Evolutionary conservation across 2,888 invertebrate genomes (phyloP), one percentile per base, ranked within the genome.

Genomic region (Phorcus lineatus): DNA sequence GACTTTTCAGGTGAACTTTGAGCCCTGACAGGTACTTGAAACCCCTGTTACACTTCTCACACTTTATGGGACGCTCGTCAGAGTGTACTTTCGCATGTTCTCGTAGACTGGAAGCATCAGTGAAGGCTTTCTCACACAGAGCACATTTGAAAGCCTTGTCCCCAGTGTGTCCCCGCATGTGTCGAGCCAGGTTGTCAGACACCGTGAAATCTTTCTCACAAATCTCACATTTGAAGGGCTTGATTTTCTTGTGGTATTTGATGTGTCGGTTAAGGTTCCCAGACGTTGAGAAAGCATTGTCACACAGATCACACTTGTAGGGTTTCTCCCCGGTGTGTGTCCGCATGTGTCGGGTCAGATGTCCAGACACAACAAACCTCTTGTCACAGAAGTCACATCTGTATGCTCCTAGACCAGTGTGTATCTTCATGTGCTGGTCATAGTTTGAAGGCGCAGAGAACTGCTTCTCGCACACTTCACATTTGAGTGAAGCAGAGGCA

Each of bases 51-150:
- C 77, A 77, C 54, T 55, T 31, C 24, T 54, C 55, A 22, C 77
- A 77, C 19, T 77, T 54, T 11, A 36, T 28, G 3, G 77, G 55
- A 11, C 55, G 54, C 24, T 77, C 77, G 22, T 55, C 57, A 4
- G 77, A 55, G 40, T 77, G 77, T 11, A 77, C 57, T n/a, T 55
- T 54, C n/a, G 36, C 57, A 22, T 77, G 77, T 57, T 57, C 19
- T 19, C 36, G 54, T 7, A 77, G 57, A 4, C 55, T 57, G 55
- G 55, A 55, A 11, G 54, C 36, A n/a, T 57, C 77, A 36, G 55
- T 77, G 40, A 55, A 77, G 36, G 31, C 77, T 22, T 77, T 77
- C 19, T 36, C 54, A 28, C 77, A 77, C 1, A 77, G 55, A 0
- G 28, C 19, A 36, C 77, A 77, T 13, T 31, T 57, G 22, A 55